A percentile compares a stretch with the other conserved stretches of the same genome.
Evolutionary conservation across 2,888 invertebrate genomes (phyloP).

Genomic region (Chrysomela aeneicollis): DNA sequence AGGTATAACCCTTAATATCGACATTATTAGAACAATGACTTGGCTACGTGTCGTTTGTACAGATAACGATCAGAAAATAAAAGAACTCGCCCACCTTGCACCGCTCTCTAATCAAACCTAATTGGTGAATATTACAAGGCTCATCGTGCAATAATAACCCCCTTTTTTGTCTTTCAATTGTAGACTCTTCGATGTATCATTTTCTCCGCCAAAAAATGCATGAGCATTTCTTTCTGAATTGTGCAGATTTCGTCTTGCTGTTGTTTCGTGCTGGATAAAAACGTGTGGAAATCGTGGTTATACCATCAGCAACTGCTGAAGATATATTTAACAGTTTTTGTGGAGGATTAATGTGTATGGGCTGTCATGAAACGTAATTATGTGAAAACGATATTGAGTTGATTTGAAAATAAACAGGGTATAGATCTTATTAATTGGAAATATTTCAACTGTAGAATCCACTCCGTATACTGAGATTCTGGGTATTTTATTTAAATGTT

Average conservation of each 20-base stretch:
- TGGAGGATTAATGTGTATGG: too few species aligned
- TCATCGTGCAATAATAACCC: slow-evolving; percentile 27
- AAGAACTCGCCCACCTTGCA: slow-evolving; percentile 27
- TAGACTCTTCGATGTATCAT: slow-evolving; percentile 26
- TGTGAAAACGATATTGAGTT: too few species aligned
- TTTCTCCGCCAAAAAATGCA: slow-evolving; percentile 31
- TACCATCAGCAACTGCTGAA: background rate
- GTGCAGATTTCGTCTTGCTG: slow-evolving; percentile 12
- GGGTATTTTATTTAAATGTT: too few species aligned
- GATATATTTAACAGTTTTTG: background rate
- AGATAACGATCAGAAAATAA: slow-evolving; percentile 21
- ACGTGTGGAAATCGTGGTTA: background rate
- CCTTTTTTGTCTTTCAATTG: slow-evolving; percentile 27
- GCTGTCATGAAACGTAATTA: too few species aligned
- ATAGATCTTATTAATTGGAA: too few species aligned
- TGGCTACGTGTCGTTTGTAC: slow-evolving; percentile 20
- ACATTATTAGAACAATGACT: slow-evolving; percentile 16
- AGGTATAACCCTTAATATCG: background rate
- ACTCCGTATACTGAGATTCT: too few species aligned
- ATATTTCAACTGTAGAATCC: too few species aligned
- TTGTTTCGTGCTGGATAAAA: background rate
- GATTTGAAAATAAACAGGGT: too few species aligned
- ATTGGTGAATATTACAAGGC: slow-evolving; percentile 28
- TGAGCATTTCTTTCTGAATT: slow-evolving; percentile 28
- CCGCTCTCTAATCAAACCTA: slow-evolving; percentile 37